Base-by-base conservation (phyloP, 2,888 invertebrate species). In the Alitta virens region DNA sequence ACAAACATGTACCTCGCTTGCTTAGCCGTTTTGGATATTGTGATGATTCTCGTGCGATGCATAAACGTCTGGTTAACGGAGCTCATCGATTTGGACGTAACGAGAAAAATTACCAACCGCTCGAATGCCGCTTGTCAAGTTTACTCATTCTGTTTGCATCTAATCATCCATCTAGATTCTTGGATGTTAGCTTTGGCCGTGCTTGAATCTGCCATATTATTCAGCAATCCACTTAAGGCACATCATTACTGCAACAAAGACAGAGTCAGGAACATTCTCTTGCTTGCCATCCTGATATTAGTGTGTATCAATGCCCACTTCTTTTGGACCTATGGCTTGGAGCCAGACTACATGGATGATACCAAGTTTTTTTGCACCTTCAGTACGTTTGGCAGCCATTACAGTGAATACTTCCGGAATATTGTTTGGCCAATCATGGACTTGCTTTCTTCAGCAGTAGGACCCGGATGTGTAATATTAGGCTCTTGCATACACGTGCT, bases 281-380 rank as follows among this genome's bases (percentile, higher is more conserved):
- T 79, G 24, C 71, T 79, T 21, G 72, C 77, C 21, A 69, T 74
- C 16, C 75, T 80, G 5, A 60, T 80, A 0, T 68, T 80, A 9
- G 72, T 78, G 27, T 76, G 77, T 58, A 67, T 78, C 27, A 78
- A 80, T 63, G 74, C 78, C n/a, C 79, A 79, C 63, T 75, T 71
- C 69, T 81, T 81, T 74, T 81, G 81, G 81, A 78, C 80, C 1
- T 71, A 72, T 43, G 77, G 76, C 0, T 65, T 79, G 16, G 56
- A 62, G 7, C 26, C 46, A 2, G 42, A 60, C 23, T 27, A 59
- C 38, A 51, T 51, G 9, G 25, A 50, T 1, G 24, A 27, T 1
- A 51, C 25, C 14, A n/a, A 23, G 1, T 50, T 38, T 21, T 56
- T 64, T 21, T 70, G 70, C 57, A 70, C 64, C 3, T 62, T 54